Base-by-base conservation (phyloP, 2,888 invertebrate species). In the Patella ulyssiponensis region DNA sequence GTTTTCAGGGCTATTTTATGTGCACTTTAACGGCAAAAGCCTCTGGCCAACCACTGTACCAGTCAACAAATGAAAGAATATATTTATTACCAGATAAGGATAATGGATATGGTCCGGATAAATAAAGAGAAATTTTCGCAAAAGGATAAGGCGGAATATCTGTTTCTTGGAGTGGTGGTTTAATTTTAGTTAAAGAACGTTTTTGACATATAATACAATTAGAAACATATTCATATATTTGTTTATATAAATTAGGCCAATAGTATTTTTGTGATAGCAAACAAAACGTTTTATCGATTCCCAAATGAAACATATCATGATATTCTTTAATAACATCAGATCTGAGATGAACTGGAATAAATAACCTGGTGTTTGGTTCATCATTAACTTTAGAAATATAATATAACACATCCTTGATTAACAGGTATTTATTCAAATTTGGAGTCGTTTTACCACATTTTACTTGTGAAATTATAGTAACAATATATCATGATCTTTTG, bases 1-100 rank as follows among this genome's bases (percentile, higher is more conserved):
- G n/a, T n/a, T n/a, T n/a, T n/a, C n/a, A n/a, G n/a, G n/a, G n/a
- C n/a, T n/a, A n/a, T n/a, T n/a, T n/a, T n/a, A n/a, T n/a, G n/a
- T n/a, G n/a, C n/a, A n/a, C n/a, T n/a, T n/a, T n/a, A 2, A 27
- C 74, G 33, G 78, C 74, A 77, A 81, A 82, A 1, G 78, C 77
- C 75, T 81, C 82, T n/a, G 80, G 77, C 77, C 77, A 77, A 1
- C 77, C 69, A 73, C 73, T 77, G 27, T 72, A 77, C 7, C 71
- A 71, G 56, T 76, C 71, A 7, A 76, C 75, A 70, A 76, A 70
- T 12, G 51, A 44, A 3, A 77, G 14, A 5, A 74, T 74, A 33
- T 77, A 79, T 17, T 74, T 76, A 27, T 79, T 79, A 3, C 79
- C 79, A 12, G 74, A 77, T 15, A 77, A 15, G 7, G 74, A 51